Base-by-base conservation (phyloP, 2,113 vertebrate genomes). In the Microcebus murinus region DNA sequence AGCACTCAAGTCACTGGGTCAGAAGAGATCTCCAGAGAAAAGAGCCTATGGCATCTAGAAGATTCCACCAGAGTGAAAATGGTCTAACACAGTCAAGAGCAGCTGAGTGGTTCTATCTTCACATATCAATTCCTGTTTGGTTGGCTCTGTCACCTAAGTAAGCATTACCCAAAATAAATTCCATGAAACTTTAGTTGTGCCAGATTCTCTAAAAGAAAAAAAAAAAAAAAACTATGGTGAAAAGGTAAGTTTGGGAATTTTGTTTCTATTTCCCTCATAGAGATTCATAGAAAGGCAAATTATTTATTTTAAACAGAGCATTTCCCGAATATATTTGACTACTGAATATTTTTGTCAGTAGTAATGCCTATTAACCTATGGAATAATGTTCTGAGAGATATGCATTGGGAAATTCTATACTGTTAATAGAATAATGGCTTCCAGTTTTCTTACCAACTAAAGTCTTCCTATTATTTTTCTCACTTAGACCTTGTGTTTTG, bases 351-450 rank as follows among this genome's bases (percentile, higher is more conserved):
- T 84, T 57, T 90, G 11, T 87, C 77, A 83, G 70, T 80, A 55
- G 17, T 68, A 96, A 87, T 39, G 76, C 2, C 10, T 55, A 82
- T 70, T 65, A 71, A 90, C 57, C 34, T 76, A 50, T 6, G 85
- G 36, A 95, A 90, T 39, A 96, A 61, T 76, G 31, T 95, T 92
- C 27, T 87, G 86, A 93, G n/a, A 77, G 83, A 81, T 71, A 61
- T 10, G 73, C 34, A 34, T 4, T 42, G 65, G 29, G 23, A 84
- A 89, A 77, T 89, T 93, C 52, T 91, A 57, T 36, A 29, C 29
- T 92, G 17, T 55, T 55, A 55, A 55, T 18, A 68, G 9, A 67
- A 76, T 29, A 61, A 74, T 65, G 13, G 31, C n/a, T 74, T 59
- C 1, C 39, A 71, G 25, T 59, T 89, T 81, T 91, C 34, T 80